Evolutionary conservation across 2,888 invertebrate genomes (phyloP), one percentile per base, ranked within the genome.

Genomic region (Sipha maydis): DNA sequence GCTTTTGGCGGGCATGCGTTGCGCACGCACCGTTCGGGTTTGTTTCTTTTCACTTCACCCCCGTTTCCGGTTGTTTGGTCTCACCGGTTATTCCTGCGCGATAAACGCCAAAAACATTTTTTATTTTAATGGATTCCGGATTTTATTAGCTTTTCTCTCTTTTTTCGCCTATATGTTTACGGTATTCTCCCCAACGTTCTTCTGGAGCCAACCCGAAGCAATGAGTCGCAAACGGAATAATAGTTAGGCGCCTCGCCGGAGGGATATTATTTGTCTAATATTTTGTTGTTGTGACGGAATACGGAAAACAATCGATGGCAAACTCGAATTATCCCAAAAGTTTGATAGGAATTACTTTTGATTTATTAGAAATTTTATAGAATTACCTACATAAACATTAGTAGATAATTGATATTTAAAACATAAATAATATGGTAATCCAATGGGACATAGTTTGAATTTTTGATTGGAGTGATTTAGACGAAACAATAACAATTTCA

Each of bases 11-110:
- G 48, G 38, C n/a, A 28, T 67, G 19, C 48, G n/a, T 28, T 25
- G 38, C 28, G 11, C 67, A 67, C 38, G 38, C 61, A 14, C 21
- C 31, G 21, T 78, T 82, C 28, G 38, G 82, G 67, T 82, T 67
- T 69, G 82, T 82, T 82, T 41, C 67, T 82, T 38, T 82, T 78
- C 56, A 82, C 82, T 82, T 67, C 82, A 3, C 41, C 82, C 82
- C 67, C 28, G 41, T 82, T 82, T 82, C 82, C 82, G 82, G 67
- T 82, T 82, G 82, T 82, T 82, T 82, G 82, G 82, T 41, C 82
- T 82, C 82, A 82, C 67, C 67, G 82, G 67, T 82, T 82, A 82
- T 69, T 82, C 38, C 67, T 82, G 41, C 41, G 28, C 82, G 82
- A 82, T 67, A 82, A 82, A 69, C 82, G 41, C 67, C 56, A 82